These are phyloP conservation scores for Drosophila littoralis DNA, from an alignment of 1,140 invertebrate species.

Conservation along the genomic window DNA sequence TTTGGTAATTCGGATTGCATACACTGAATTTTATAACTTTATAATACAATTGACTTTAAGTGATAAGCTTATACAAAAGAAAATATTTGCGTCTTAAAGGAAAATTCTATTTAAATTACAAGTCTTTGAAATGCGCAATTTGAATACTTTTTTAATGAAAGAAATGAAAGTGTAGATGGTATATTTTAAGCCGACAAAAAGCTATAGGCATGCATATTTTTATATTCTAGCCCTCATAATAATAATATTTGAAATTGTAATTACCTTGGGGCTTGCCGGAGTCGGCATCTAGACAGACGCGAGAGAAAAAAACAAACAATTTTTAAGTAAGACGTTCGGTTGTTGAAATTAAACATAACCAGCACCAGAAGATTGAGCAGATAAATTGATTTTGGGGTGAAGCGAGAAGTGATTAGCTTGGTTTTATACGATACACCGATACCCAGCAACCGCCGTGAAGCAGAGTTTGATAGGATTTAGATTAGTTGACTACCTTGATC, in stretches of 20 bases:
- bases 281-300: slow-evolving; percentile 56
- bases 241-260: slow-evolving; percentile 43
- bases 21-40: too few species aligned
- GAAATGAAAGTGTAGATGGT: background rate
- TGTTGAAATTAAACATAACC: slow-evolving; percentile 2
- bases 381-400: slow-evolving; percentile 4
- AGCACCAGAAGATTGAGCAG: slow-evolving; percentile 4
- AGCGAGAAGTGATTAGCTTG: slow-evolving; percentile 13
- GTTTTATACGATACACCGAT: slow-evolving; percentile 7
- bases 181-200: slow-evolving; percentile 2
- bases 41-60: too few species aligned
- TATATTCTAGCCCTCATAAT: background rate
- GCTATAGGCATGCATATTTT: slow-evolving; percentile 11
- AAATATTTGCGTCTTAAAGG: too few species aligned
- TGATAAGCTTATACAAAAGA: too few species aligned
- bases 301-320: slow-evolving; percentile 40
- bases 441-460: slow-evolving; percentile 21
- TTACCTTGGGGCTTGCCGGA: slow-evolving; percentile 73
- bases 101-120: background rate
- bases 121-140: background rate
- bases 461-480: background rate
- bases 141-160: background rate
- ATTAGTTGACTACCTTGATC: slow-evolving; percentile 74
- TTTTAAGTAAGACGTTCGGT: slow-evolving; percentile 15
- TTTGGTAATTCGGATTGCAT: too few species aligned